Evolutionary conservation across 2,797 vertebrate genomes (phyloP).

Genomic region (Chanos chanos): DNA sequence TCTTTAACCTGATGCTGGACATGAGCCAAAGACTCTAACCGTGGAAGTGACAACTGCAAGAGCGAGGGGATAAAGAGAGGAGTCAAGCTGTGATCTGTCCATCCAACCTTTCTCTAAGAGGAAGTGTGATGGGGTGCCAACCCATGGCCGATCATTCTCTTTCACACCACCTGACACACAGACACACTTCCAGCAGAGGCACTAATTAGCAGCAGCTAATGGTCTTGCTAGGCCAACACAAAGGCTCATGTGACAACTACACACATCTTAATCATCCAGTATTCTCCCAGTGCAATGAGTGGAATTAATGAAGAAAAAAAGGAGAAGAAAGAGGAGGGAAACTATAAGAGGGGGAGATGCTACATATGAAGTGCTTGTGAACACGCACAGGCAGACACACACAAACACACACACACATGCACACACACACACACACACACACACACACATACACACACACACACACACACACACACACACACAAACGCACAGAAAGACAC

Average conservation of each 20-base stretch:
- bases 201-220: slow-evolving; percentile 51
- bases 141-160: slow-evolving; percentile 37
- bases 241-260: slow-evolving; percentile 39
- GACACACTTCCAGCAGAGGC: slow-evolving; percentile 29
- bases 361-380: slow-evolving; percentile 7
- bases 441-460: slow-evolving; percentile 6
- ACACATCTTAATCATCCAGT: slow-evolving; percentile 44
- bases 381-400: too few relatives aligned
- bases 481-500: slow-evolving; percentile 8
- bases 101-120: slow-evolving; percentile 16
- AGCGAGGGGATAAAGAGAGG: slow-evolving; percentile 15
- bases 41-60: slow-evolving; percentile 11
- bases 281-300: slow-evolving; percentile 38
- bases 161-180: slow-evolving; percentile 48
- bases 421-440: background rate
- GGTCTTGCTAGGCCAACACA: slow-evolving; percentile 36
- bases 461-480: slow-evolving; percentile 7
- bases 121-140: slow-evolving; percentile 19
- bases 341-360: background rate
- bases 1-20: slow-evolving; percentile 26
- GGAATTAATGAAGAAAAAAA: slow-evolving; percentile 37
- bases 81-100: slow-evolving; percentile 27
- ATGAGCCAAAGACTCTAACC: too few relatives aligned
- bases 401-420: too few relatives aligned
- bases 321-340: background rate